Evolutionary conservation across 2,888 invertebrate species (phyloP), one percentile per base, ranked within the genome.

Genomic region (Cephus pygmeus): DNA sequence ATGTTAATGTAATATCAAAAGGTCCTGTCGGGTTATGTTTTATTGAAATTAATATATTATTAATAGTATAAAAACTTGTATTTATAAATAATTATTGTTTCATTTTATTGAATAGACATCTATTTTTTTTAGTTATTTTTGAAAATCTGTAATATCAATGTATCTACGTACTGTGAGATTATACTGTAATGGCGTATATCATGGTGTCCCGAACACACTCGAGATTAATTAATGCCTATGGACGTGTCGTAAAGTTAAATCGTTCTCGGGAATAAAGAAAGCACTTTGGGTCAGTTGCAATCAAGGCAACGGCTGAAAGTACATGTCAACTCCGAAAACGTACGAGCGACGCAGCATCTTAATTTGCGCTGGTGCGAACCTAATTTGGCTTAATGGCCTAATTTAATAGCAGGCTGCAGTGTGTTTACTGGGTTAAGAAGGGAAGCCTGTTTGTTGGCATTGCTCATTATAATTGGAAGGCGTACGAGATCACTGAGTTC

Each of bases 331-430:
- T 56, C 23, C 9, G 56, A 56, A 56, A 56, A 56, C 56, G 56
- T 56, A 56, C 56, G 56, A 56, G 56, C 23, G 56, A 9, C 23
- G 23, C 56, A 56, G 82, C 81, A 77, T 85, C 85, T 86, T 85
- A 86, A 86, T 86, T 86, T 85, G 86, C 84, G 85, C 81, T 86
- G 77, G 81, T 81, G 80, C 82, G 81, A 83, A 82, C 83, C 84
- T 86, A 83, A 83, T 86, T 86, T 82, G 81, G 82, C 80, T 82
- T 83, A 84, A 56, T 56, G 56, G 23, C 23, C 56, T 56, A 56
- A 56, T 56, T 56, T 56, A 56, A 56, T 56, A 23, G 15, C 80
- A 75, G 77, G 75, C 80, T 79, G 73, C 76, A 56, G 23, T 9
- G 23, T 56, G 23, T 6, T 56, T 23, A 56, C 56, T 23, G 56